Base-by-base conservation (phyloP, 2,888 invertebrate species). In the Cheilosia pagana region DNA sequence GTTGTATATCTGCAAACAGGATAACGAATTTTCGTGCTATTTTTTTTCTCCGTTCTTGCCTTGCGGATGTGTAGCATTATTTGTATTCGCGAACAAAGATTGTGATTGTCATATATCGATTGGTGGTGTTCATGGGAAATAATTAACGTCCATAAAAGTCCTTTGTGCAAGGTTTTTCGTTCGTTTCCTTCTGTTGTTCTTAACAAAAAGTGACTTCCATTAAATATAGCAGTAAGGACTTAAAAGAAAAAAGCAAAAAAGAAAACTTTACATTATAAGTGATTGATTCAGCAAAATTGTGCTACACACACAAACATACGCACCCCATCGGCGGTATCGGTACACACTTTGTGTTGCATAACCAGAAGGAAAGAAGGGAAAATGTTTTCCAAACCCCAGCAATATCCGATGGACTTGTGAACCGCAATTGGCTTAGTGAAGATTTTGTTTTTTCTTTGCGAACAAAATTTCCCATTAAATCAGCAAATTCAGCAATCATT, bases 61-160 rank as follows among this genome's bases (percentile, higher is more conserved):
- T 60, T 52, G 35, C 31, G 23, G 5, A 25, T 43, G 65, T n/a
- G 41, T 41, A 57, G 28, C 28, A 4, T 41, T 53, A 65, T 50
- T 67, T 52, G 21, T 45, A 48, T 39, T 82, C 59, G 57, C 63
- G 68, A 71, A 82, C 67, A 74, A 74, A 68, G 62, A 76, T 74
- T 78, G 68, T 70, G 74, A 78, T 78, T 78, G 39, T 63, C 74
- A 74, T 83, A 74, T 83, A 83, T 72, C 72, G 78, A 68, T 77
- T 78, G 67, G 65, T 39, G 39, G 35, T 31, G 7, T 35, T 21
- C 3, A 3, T 12, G n/a, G n/a, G 52, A 50, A 12, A 16, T 7
- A 48, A 3, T 23, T 23, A 21, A 57, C 39, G 39, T 68, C 62
- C 48, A 59, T 55, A 43, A 70, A 65, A 4, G 28, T 74, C 31